Evolutionary conservation across 2,797 vertebrate genomes (phyloP), one percentile per base, ranked within the genome.

Genomic region (Petrocephalus schoutedeni): DNA sequence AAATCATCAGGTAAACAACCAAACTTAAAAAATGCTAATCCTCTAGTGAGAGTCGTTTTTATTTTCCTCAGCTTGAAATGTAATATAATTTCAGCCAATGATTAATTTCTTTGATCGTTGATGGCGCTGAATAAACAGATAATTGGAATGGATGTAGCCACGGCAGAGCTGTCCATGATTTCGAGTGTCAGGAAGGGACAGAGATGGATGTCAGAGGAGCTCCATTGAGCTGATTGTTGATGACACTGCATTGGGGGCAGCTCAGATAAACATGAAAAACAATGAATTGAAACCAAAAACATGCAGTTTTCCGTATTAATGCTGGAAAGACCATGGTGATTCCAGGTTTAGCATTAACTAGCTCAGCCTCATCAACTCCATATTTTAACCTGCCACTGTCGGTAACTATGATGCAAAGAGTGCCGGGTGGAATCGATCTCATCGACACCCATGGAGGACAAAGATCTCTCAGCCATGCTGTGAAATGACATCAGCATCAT

Each of bases 21-120:
- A 19, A 77, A 77, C 71, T 77, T 77, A 41, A 77, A 41, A 77
- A 77, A 77, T 45, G 71, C 36, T 77, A 77, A 77, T 77, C 71
- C 16, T 45, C 71, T 9, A 45, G 36, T 45, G 16, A 45, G 14
- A 45, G 16, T 45, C 36, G 6, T 77, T 77, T 71, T 28, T 32
- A 32, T 71, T 45, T 56, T 14, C 54, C 67, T 19, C 67, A 0
- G 71, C 71, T n/a, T 77, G 71, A 77, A 19, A 45, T 77, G 32
- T 77, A 19, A 77, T 45, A 77, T 77, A 77, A 77, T 77, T 19
- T 41, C 19, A 77, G 12, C 5, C 16, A 5, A 45, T 77, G 71
- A 58, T 58, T 58, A 58, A 58, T 58, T 58, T 58, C 57, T n/a
- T 54, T 54, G 53, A 77, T 77, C 2, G 5, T 77, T 45, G 36